These are phyloP conservation scores for Labeo catla DNA, from an alignment of 2,113 vertebrate species.

Conservation along the genomic window DNA sequence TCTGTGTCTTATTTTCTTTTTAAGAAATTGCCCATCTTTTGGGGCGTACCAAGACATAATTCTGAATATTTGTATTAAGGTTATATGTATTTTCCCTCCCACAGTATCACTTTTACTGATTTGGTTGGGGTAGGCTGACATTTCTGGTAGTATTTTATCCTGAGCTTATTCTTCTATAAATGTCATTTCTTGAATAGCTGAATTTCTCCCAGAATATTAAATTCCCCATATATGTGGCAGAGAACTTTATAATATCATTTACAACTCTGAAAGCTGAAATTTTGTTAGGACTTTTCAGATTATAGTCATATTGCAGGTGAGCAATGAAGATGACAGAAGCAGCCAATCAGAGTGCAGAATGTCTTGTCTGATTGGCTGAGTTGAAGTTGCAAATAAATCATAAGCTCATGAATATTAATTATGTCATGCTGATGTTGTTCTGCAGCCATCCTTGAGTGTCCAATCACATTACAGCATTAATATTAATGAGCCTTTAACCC, in stretches of 20 bases:
- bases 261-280: background rate
- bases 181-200: background rate
- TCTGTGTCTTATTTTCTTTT: too few relatives aligned
- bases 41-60: too few relatives aligned
- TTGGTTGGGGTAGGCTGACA: background rate
- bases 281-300: background rate
- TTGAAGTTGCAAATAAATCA: background rate
- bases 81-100: background rate
- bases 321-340: background rate
- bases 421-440: background rate
- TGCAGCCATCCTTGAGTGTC: background rate
- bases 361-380: background rate
- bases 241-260: background rate
- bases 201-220: background rate
- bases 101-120: background rate
- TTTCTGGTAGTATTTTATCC: background rate
- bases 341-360: background rate
- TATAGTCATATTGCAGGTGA: background rate
- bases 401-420: constrained; percentile 4
- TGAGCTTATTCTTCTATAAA: background rate
- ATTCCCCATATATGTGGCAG: background rate
- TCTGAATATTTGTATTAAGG: background rate
- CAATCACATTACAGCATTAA: background rate
- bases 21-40: too few relatives aligned
- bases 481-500: constrained; percentile 3